Evolutionary conservation across 1,140 invertebrate genomes (phyloP), one percentile per base, ranked within the genome.

Genomic region (Diploscapter pachys): DNA sequence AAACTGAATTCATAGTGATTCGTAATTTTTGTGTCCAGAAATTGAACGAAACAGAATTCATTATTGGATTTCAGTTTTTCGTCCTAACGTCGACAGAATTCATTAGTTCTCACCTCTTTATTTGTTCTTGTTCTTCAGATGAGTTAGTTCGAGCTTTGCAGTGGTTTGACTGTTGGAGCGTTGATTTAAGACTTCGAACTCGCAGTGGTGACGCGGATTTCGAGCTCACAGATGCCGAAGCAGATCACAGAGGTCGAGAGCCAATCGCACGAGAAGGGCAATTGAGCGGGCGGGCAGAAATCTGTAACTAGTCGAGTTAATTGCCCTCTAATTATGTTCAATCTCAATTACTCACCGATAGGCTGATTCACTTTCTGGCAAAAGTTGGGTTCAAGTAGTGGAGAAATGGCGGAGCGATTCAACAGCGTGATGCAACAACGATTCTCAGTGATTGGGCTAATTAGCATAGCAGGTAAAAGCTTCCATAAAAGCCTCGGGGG

Each of bases 241-340:
- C 75, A 76, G 63, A 76, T 76, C 50, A 76, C 75, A 49, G 75
- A 76, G 2, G 75, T 76, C n/a, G 72, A 75, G 62, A 76, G 71
- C 75, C 75, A 76, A 31, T 76, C 75, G 63, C 61, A 61, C 3
- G 59, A 53, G 75, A 76, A 74, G 11, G 59, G 55, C 59, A 64
- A 11, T 51, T 59, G 11, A 5, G 62, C 59, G 8, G 73, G 73
- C 55, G 64, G 62, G 65, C 50, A 74, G 31, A 31, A 31, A 31
- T 31, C 31, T 31, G 31, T 31, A 31, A 31, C 31, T 31, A 31
- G 31, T 31, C 31, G 31, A 31, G 31, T 31, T 31, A 31, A 31
- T 31, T 31, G 31, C 31, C 31, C 31, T 31, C 31, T 31, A 31
- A 31, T 31, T 31, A 31, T 31, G 31, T 31, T 31, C 31, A 31